phyloP scores from a whole-genome alignment of 2,888 invertebrate genomes.

The Chrysomela aeneicollis region DNA sequence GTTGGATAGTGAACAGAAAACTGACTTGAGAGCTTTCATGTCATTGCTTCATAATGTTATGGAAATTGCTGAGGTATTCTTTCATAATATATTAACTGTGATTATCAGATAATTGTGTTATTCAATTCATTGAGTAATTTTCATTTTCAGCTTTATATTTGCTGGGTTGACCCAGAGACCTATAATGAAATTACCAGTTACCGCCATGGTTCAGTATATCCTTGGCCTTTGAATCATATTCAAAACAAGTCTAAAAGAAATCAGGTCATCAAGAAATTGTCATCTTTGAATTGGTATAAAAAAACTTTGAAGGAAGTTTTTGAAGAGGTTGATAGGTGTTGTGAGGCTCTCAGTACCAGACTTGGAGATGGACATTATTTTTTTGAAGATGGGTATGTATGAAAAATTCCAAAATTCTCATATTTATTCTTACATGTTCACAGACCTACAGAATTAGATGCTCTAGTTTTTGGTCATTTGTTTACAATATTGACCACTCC shows the following conservation, averaged over 20 bases:
- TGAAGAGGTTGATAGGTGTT: constrained; percentile 83
- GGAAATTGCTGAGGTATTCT: constrained; percentile 84
- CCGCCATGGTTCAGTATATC: constrained; percentile 88
- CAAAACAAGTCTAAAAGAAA: constrained; percentile 81
- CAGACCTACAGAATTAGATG: constrained; percentile 95
- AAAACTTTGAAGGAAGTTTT: constrained; percentile 81
- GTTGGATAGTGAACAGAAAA: constrained; percentile 78
- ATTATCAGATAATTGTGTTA: neutral
- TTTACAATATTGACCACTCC: constrained; percentile 92
- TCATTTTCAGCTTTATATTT: constrained; percentile 75
- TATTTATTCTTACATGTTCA: constrained; percentile 45
- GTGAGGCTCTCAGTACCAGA: constrained; percentile 85
- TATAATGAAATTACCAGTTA: constrained; percentile 82
- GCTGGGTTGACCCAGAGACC: constrained; percentile 85
- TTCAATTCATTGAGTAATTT: neutral
- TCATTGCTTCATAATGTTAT: constrained; percentile 88
- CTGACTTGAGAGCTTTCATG: constrained; percentile 94
- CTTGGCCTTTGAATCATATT: constrained; percentile 89
- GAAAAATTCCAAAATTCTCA: neutral
- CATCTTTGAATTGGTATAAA: constrained; percentile 82
- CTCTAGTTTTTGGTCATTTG: constrained; percentile 96
- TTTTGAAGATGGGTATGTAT: constrained; percentile 77
- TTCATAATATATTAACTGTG: neutral
- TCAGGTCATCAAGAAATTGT: constrained; percentile 74
- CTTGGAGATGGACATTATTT: constrained; percentile 83